A percentile compares a stretch with the other conserved stretches of the same genome.
phyloP scores from a whole-genome alignment of 2,888 invertebrate genomes.

The Aspidapion aeneum region DNA sequence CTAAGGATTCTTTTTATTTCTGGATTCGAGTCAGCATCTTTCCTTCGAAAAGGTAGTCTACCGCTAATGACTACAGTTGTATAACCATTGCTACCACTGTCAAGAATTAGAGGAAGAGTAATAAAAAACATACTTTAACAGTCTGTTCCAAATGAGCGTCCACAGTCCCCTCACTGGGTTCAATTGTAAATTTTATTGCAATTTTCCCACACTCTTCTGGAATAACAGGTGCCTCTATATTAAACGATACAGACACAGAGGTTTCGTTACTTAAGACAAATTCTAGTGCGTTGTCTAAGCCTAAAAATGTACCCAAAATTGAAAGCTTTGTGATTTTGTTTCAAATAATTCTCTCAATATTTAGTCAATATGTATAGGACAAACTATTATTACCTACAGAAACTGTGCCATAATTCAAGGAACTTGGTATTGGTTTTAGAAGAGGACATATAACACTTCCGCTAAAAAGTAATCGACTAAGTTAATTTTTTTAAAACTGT shows the following conservation, averaged over 20 bases:
- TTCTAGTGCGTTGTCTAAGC: conserved; percentile 35
- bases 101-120: too few species aligned
- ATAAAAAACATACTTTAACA: conserved; percentile 50
- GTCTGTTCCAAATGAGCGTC: conserved; percentile 48
- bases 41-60: too few species aligned
- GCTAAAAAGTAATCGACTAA: too few species aligned
- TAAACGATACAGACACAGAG: conserved; percentile 49
- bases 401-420: conserved; percentile 56
- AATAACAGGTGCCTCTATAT: too few species aligned
- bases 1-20: too few species aligned
- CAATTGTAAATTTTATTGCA: conserved; percentile 4
- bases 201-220: neutral
- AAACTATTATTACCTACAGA: conserved; percentile 56
- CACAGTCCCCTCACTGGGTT: conserved; percentile 50
- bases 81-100: too few species aligned
- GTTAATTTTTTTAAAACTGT: too few species aligned
- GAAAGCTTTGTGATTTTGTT: neutral
- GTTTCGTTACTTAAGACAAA: conserved; percentile 55
- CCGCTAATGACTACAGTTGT: too few species aligned
- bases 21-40: too few species aligned
- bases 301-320: too few species aligned
- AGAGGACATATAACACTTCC: conserved; percentile 61
- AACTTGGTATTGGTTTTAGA: conserved; percentile 52
- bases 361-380: too few species aligned
- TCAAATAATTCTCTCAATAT: conserved; percentile 1